phyloP scores from a whole-genome alignment of 2,113 vertebrate species.

The Bubalus kerabau region DNA sequence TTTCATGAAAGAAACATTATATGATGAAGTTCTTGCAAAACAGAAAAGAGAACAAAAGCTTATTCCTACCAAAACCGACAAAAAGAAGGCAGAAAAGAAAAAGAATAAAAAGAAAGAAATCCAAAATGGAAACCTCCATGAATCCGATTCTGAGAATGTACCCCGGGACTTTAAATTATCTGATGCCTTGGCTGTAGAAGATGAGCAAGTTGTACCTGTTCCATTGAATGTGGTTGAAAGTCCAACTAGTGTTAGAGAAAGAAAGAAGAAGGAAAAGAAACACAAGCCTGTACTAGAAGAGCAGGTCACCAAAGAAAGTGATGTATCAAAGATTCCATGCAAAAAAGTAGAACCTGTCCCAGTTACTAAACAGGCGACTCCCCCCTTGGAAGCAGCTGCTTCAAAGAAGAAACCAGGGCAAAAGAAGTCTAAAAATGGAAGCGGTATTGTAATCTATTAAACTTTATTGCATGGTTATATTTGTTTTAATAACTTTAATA shows the following conservation, averaged over 20 bases:
- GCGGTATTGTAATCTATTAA: constrained; percentile 80
- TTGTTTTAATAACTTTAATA: constrained; percentile 31
- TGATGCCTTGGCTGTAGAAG: constrained; percentile 82
- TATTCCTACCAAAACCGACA: constrained; percentile 87
- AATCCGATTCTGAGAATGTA: constrained; percentile 90
- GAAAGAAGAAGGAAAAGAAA: constrained; percentile 96
- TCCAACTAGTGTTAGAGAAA: constrained; percentile 82
- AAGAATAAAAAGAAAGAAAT: constrained; percentile 97
- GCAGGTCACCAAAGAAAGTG: constrained; percentile 81
- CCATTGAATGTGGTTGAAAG: constrained; percentile 76
- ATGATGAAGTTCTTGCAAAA: constrained; percentile 94
- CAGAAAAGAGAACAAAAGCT: constrained; percentile 93
- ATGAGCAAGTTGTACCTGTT: constrained; percentile 78
- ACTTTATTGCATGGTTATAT: constrained; percentile 32
- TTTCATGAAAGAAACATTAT: constrained; percentile 98
- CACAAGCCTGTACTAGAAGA: constrained; percentile 77
- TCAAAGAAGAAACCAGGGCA: constrained; percentile 89
- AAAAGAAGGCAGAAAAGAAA: constrained; percentile 96
- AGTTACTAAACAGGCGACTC: constrained; percentile 87
- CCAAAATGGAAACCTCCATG: constrained; percentile 84
- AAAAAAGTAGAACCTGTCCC: constrained; percentile 85
- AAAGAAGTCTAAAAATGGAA: constrained; percentile 93
- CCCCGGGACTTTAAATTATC: constrained; percentile 87
- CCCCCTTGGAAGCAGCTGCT: constrained; percentile 80
- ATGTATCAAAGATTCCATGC: constrained; percentile 85